A percentile compares a stretch with the other conserved stretches of the same genome.
phyloP scores from a whole-genome alignment of 2,113 vertebrate species.

The Channa maculata region DNA sequence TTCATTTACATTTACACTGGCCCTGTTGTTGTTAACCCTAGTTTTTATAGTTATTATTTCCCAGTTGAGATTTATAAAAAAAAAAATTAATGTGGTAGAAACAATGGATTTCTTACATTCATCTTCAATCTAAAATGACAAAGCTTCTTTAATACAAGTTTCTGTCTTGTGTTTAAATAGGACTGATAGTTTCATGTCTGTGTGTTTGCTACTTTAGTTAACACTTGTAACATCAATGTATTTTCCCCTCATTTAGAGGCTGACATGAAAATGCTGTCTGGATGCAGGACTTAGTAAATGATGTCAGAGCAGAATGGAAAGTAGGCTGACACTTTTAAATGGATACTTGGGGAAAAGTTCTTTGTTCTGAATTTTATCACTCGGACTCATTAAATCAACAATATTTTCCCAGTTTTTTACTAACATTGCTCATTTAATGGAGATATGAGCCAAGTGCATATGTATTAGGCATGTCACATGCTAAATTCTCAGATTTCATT shows the following conservation, averaged over 20 bases:
- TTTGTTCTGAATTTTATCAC: neutral
- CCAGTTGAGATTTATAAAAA: conserved; percentile 12
- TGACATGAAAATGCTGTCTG: neutral
- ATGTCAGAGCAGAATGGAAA: no score
- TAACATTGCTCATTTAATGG: conserved; percentile 9
- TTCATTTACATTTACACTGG: neutral
- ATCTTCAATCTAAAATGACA: conserved; percentile 1
- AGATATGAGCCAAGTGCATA: conserved; percentile 6
- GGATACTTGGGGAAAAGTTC: no score
- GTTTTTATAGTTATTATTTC: conserved; percentile 4
- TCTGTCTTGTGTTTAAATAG: conserved; percentile 9
- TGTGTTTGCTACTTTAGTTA: conserved; percentile 13
- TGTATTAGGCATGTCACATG: neutral
- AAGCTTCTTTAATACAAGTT: neutral
- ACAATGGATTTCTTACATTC: conserved; percentile 16
- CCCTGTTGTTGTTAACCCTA: neutral
- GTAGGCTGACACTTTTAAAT: no score
- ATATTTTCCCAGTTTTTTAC: conserved; percentile 20
- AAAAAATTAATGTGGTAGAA: neutral
- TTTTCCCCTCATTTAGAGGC: neutral
- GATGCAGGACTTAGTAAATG: neutral
- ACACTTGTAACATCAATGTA: conserved; percentile 14
- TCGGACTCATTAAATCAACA: neutral
- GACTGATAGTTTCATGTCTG: conserved; percentile 10
- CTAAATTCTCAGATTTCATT: conserved; percentile 27